Evolutionary conservation across 64 coral and sea anemone species (phyloP), one percentile per base, ranked within the genome.

Genomic region (Hydrozoanthus tunicans): DNA sequence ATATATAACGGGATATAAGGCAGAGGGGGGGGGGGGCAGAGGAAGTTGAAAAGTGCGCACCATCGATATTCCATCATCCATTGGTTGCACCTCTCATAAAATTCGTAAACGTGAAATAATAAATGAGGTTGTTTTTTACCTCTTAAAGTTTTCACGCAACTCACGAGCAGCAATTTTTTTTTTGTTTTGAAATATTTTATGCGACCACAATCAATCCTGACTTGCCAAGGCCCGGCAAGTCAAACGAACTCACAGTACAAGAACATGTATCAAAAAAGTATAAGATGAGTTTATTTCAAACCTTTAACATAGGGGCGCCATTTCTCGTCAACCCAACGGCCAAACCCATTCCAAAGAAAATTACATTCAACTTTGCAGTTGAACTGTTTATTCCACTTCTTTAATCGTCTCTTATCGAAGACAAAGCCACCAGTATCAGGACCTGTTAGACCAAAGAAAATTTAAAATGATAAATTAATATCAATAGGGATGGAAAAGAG

Each of bases 311-410:
- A 88, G 2, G 84, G 84, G 23, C 56, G 84, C 84, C 84, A 88
- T 57, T 74, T 88, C 55, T 74, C 84, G 70, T 88, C 3, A 14
- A 88, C 56, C 84, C 84, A 88, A 14, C 84, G 84, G 9, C 84
- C 84, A 88, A 88, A 88, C 15, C 84, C 84, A 24, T 88, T 25
- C 84, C 84, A 88, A 43, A 88, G 12, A 59, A 75, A 62, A 27
- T 74, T 74, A 6, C 84, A 88, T 17, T 57, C 74, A 43, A 88
- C 23, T 10, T 57, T 60, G 26, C 84, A 65, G 63, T 65, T 65
- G 74, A 75, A 26, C 74, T 4, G 20, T 26, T 23, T 60, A 43
- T 17, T 56, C 70, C 26, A 32, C 61, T 74, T 17, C 51, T 61
- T 32, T 75, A 74, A 43, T 43, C 32, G 32, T 43, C 32, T 43